A percentile compares a stretch with the other conserved stretches of the same genome.
Conservation (phyloP, 2,797 vertebrate genomes). For the Numenius phaeopus region DNA sequence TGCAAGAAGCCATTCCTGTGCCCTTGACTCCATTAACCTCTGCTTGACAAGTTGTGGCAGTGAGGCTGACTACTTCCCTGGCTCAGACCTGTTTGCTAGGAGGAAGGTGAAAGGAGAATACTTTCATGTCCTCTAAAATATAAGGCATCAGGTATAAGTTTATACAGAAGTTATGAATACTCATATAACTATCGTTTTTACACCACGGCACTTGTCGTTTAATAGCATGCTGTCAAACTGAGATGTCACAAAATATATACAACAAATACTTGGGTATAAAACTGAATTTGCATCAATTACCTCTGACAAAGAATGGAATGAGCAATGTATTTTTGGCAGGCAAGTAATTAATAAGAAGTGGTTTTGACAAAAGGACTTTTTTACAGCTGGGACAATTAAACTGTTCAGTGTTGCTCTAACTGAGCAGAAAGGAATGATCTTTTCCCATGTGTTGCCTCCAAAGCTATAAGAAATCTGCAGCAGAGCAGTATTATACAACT, state of each 20-base stretch:
- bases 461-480: neutral
- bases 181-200: neutral
- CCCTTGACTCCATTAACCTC: neutral
- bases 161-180: neutral
- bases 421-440: neutral
- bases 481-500: neutral
- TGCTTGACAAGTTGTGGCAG: neutral
- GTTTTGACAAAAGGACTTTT: neutral
- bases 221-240: neutral
- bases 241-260: neutral
- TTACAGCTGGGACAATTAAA: neutral
- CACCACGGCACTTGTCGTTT: neutral
- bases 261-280: neutral
- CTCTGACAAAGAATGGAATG: neutral
- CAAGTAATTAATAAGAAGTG: neutral
- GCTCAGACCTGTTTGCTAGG: neutral
- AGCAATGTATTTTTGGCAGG: neutral
- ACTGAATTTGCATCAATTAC: conserved; percentile 1
- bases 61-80: neutral
- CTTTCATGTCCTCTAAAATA: neutral
- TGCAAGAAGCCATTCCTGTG: neutral
- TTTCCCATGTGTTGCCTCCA: neutral
- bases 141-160: neutral
- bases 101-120: neutral
- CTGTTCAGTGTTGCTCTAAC: neutral